Evolutionary conservation across 2,113 vertebrate species (phyloP).

Genomic region (Lethenteron reissneri): DNA sequence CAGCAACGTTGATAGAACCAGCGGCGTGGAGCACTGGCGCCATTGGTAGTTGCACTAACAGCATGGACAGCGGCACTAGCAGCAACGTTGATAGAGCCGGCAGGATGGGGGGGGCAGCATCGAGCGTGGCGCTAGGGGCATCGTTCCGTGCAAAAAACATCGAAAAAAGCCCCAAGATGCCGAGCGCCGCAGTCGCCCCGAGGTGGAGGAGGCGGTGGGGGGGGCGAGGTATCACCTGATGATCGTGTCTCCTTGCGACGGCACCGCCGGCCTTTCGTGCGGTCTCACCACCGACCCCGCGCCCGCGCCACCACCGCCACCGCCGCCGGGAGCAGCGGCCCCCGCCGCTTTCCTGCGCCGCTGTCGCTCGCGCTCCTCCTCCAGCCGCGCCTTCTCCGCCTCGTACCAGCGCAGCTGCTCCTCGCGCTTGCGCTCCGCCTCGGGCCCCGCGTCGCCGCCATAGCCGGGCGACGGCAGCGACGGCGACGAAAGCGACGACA

Average conservation of each 20-base stretch:
- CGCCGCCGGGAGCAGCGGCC: slow-evolving; percentile 10
- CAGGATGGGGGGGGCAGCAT: slow-evolving; percentile 18
- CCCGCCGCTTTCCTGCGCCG: slow-evolving; percentile 67
- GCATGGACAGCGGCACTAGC: slow-evolving; percentile 12
- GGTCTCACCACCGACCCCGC: no score
- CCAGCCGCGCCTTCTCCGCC: slow-evolving; percentile 84
- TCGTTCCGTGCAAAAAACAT: slow-evolving; percentile 18
- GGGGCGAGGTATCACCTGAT: no score
- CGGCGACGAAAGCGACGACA: slow-evolving; percentile 12
- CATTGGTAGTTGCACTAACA: no score
- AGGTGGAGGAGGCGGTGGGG: no score
- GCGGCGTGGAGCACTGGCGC: no score
- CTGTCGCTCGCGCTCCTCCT: slow-evolving; percentile 81
- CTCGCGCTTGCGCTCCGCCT: slow-evolving; percentile 33
- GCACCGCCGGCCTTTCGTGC: no score
- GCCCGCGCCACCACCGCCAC: no score
- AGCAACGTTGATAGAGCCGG: slow-evolving; percentile 13
- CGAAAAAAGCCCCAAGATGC: no score
- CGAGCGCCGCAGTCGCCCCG: no score
- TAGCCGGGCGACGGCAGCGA: slow-evolving; percentile 26
- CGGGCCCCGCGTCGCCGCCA: slow-evolving; percentile 30
- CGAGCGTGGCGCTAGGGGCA: slow-evolving; percentile 23
- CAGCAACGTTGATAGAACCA: no score
- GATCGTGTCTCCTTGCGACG: no score
- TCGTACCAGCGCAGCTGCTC: slow-evolving; percentile 98